Evolutionary conservation across 2,888 invertebrate genomes (phyloP).

Genomic region (Frankliniella intonsa): DNA sequence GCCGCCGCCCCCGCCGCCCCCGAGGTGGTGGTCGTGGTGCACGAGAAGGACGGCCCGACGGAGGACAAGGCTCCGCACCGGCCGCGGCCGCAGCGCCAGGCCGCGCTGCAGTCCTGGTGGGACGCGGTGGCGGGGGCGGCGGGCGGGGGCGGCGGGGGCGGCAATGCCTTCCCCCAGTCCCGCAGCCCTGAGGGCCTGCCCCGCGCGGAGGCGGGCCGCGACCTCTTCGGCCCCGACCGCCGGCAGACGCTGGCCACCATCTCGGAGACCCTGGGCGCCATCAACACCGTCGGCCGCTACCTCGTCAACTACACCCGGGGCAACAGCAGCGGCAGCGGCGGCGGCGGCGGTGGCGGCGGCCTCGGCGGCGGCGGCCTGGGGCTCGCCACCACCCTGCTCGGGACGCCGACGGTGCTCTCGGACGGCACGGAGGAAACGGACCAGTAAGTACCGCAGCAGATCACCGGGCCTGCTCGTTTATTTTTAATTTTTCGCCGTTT

Average conservation of each 20-base stretch:
- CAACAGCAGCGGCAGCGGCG: conserved; percentile 41
- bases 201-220: conserved; percentile 20
- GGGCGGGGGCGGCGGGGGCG: conserved; percentile 15
- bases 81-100: conserved; percentile 9
- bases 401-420: not conserved
- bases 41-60: conserved; percentile 27
- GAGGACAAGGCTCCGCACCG: not conserved
- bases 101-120: conserved; percentile 29
- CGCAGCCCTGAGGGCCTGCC: conserved; percentile 16
- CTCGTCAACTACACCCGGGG: conserved; percentile 72
- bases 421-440: conserved; percentile 35
- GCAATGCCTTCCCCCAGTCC: not conserved
- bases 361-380: conserved; percentile 42
- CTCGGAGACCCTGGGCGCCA: conserved; percentile 65
- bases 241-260: conserved; percentile 45
- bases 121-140: not conserved
- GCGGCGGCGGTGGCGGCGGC: conserved; percentile 44
- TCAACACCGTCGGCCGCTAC: conserved; percentile 80
- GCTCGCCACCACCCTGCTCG: conserved; percentile 9
- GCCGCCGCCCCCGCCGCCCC: conserved; percentile 32
- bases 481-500: no score
- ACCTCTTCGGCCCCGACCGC: conserved; percentile 28
- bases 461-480: not conserved
- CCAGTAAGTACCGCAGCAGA: conserved; percentile 42
- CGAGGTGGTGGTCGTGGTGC: conserved; percentile 31